Evolutionary conservation across 2,888 invertebrate genomes (phyloP), one percentile per base, ranked within the genome.

Genomic region (Oligia fasciuncula): DNA sequence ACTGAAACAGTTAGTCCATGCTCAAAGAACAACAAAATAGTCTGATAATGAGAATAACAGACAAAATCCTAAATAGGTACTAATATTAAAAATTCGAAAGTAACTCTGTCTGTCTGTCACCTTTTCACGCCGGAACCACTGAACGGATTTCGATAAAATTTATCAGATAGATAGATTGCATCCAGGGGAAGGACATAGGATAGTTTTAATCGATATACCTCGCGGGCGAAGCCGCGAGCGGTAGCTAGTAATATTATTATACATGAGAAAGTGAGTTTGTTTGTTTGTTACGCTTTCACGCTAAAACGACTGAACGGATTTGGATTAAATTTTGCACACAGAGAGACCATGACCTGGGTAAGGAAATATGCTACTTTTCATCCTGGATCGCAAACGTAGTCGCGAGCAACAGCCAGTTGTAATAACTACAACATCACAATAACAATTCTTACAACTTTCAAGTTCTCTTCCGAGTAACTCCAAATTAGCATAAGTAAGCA

Each of bases 401-500:
- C 57, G 23, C 57, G 3, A 23, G 11, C 23, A 23, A 57, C 23
- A 57, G 23, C 9, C 57, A 57, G 57, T 57, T 23, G 23, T 57
- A 57, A 23, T 23, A 57, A 57, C 23, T 57, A 66, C 43, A 46
- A 66, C n/a, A 74, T 51, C 40, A 57, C 23, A 76, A 46, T 8
- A 60, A 76, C 29, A 51, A 14, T 46, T 29, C 17, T 5, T 23
- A 29, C 2, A 76, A 77, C 1, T 43, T 9, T 6, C 19, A 43
- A 78, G 23, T n/a, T 19, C 43, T 78, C 43, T 43, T 17, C 51
- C 23, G 46, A 62, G 4, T 6, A 62, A 68, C 35, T 23, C 17
- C 43, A 51, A 67, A 51, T 67, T 46, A 62, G 14, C 14, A 66
- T 67, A 54, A 81, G 35, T 54, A 46, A 67, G 35, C 19, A 57